Percentiles rank a stretch among this genome's conserved stretches.
Conservation (phyloP, 2,797 vertebrate genomes). For the Lutjanus campechanus region DNA sequence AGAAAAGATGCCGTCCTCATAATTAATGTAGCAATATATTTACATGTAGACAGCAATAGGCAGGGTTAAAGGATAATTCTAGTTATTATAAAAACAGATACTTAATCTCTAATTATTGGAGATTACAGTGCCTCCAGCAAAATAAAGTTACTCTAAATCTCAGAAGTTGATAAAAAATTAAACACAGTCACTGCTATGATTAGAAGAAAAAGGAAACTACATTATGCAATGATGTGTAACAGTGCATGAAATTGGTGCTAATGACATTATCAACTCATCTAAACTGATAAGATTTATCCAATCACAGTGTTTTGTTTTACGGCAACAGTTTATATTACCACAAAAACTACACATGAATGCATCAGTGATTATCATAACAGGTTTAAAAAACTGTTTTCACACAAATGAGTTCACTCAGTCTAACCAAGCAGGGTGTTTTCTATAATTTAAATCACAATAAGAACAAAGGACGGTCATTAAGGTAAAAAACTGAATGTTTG, state of each 20-base stretch:
- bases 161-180: conserved; percentile 32
- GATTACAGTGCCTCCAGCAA: conserved; percentile 21
- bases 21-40: conserved; percentile 1
- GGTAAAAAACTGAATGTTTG: background rate
- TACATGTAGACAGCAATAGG: background rate
- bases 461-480: background rate
- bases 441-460: conserved; percentile 1
- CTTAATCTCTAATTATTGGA: conserved; percentile 35
- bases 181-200: conserved; percentile 19
- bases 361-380: background rate
- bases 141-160: conserved; percentile 13
- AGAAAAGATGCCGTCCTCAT: background rate
- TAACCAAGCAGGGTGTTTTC: background rate
- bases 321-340: background rate
- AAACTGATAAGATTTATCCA: conserved; percentile 22
- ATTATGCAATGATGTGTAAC: conserved; percentile 43
- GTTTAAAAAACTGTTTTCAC: background rate
- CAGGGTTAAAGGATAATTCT: conserved; percentile 11
- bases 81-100: conserved; percentile 23
- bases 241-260: conserved; percentile 22
- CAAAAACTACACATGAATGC: background rate
- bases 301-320: conserved; percentile 1
- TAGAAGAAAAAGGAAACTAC: conserved; percentile 17
- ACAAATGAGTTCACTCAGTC: background rate
- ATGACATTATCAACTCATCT: conserved; percentile 23